Evolutionary conservation across 1,140 invertebrate species (phyloP).

Genomic region (Ruditapes philippinarum): DNA sequence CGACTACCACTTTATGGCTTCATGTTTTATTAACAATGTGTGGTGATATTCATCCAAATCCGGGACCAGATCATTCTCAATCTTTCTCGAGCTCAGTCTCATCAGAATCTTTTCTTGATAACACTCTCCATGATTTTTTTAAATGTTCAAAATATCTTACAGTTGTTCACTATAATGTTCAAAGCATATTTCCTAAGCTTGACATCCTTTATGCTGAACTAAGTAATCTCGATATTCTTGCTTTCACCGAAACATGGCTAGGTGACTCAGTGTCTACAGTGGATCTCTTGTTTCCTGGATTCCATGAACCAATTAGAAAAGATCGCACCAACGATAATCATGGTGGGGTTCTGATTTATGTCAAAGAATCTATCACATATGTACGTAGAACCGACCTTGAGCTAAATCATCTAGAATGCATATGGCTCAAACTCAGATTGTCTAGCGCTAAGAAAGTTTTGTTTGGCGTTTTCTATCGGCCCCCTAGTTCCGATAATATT

Average conservation of each 20-base stretch:
- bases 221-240: too few species aligned
- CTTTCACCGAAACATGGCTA: neutral
- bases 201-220: too few species aligned
- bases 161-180: too few species aligned
- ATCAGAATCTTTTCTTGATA: too few species aligned
- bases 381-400: neutral
- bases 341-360: neutral
- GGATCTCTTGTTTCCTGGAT: neutral
- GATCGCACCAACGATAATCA: neutral
- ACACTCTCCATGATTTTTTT: too few species aligned
- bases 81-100: too few species aligned
- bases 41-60: too few species aligned
- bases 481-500: neutral
- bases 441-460: neutral
- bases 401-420: neutral
- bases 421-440: neutral
- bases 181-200: too few species aligned
- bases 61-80: too few species aligned
- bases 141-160: too few species aligned
- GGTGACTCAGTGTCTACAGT: neutral
- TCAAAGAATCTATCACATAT: neutral
- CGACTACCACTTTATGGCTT: too few species aligned
- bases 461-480: neutral
- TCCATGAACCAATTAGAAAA: constrained; percentile 8
- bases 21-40: too few species aligned